Evolutionary conservation across 2,888 invertebrate species (phyloP), one percentile per base, ranked within the genome.

Genomic region (Calliscelio sp.): DNA sequence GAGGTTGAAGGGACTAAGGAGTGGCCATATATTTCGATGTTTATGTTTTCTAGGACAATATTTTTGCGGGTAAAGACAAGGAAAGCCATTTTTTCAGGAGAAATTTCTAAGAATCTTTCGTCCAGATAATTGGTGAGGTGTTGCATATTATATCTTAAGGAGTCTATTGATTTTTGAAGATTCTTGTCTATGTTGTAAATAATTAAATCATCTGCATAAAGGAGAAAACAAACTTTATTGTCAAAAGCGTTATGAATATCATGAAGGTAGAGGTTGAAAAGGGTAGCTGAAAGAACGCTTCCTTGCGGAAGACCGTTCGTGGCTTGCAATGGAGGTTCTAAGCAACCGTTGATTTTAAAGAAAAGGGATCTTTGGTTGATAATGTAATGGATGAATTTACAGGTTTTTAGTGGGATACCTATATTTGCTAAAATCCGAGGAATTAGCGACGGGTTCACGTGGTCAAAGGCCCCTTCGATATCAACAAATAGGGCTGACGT

Each of bases 281-380:
- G 38, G 38, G 14, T 38, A 8, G 38, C 11, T 5, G 38, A 38
- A 2, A 38, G 14, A 2, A 38, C 38, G 11, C 38, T 38, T 11
- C 38, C 38, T 38, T 38, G 38, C 14, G 38, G 38, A 11, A 38
- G 14, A 14, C 38, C 38, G 11, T 38, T 38, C 14, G 38, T 38
- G 5, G 11, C 11, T 38, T 2, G 7, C 2, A 5, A 11, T 2
- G 38, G 38, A 14, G 5, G 7, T 38, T 38, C 38, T 38, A 38
- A 38, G 6, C 7, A 14, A 28, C 65, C 44, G 24, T 75, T 55
- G 3, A 75, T 75, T 55, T 75, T 65, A 32, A 75, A 65, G 6
- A n/a, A 0, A 0, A 75, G 18, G 0, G 10, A 65, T 18, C 51
- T 16, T 2, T 25, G 18, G 0, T 24, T 2, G 10, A 65, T 75